A percentile compares a stretch with the other conserved stretches of the same genome.
phyloP scores from a whole-genome alignment of 2,797 vertebrate species.

The Gallirallus australis region DNA sequence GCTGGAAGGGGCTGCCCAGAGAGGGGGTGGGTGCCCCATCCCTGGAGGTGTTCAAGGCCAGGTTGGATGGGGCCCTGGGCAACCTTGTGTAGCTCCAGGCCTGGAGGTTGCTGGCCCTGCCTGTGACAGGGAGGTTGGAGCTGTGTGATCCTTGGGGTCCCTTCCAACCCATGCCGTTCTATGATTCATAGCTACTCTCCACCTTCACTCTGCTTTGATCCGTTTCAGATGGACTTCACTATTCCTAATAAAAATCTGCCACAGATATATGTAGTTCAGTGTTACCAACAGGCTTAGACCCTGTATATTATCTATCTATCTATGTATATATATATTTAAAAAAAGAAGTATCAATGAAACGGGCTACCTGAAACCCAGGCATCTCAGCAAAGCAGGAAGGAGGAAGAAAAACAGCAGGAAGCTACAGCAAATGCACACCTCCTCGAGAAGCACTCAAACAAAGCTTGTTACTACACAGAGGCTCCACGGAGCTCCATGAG shows the following conservation, averaged over 20 bases:
- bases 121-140: no score
- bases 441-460: background rate
- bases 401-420: background rate
- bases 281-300: constrained; percentile 11
- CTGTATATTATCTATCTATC: background rate
- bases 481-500: background rate
- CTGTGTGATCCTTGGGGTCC: no score
- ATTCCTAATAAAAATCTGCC: constrained; percentile 40
- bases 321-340: background rate
- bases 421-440: background rate
- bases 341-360: background rate
- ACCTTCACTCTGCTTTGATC: background rate
- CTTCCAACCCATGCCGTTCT: no score
- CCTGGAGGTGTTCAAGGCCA: no score
- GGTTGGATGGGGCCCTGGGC: no score
- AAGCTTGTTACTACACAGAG: background rate
- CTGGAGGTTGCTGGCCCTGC: no score
- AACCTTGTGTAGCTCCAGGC: no score
- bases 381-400: background rate
- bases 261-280: constrained; percentile 36
- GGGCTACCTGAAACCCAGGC: constrained; percentile 10
- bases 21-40: no score
- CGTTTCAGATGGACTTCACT: constrained; percentile 50
- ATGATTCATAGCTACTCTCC: background rate
- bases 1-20: no score